Percentiles rank a stretch among this genome's conserved stretches.
phyloP scores from a whole-genome alignment of 2,888 invertebrate species.

The Andrena marginata region DNA sequence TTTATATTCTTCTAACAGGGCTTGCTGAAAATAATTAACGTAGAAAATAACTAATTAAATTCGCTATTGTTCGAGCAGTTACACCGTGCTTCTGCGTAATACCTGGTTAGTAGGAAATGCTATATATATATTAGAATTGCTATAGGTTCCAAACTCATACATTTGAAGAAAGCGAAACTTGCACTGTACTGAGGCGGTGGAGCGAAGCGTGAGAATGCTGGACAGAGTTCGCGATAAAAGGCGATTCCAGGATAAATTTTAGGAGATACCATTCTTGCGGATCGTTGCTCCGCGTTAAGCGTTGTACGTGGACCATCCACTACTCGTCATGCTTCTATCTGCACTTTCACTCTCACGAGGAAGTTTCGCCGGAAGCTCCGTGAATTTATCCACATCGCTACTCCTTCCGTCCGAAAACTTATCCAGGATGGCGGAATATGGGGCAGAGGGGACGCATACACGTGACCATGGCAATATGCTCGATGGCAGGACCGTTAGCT shows the following conservation, averaged over 20 bases:
- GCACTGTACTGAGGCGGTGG: conserved; percentile 13
- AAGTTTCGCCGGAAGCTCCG: conserved; percentile 61
- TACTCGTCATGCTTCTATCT: conserved; percentile 35
- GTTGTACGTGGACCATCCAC: conserved; percentile 32
- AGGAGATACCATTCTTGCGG: conserved; percentile 48
- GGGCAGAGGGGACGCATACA: conserved; percentile 60
- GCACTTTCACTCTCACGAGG: conserved; percentile 53
- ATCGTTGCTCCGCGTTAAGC: conserved; percentile 64
- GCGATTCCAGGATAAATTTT: conserved; percentile 59
- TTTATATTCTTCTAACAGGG: too few relatives aligned
- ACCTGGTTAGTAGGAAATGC: too few relatives aligned
- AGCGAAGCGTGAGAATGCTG: conserved; percentile 31
- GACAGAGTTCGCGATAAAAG: conserved; percentile 49
- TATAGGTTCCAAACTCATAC: not conserved
- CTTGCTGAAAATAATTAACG: too few relatives aligned
- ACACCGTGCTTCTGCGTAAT: too few relatives aligned
- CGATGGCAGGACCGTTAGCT: conserved; percentile 76
- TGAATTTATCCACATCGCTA: conserved; percentile 68
- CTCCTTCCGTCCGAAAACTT: conserved; percentile 69
- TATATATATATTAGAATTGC: too few relatives aligned
- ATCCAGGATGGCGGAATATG: conserved; percentile 56
- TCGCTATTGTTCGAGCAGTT: too few relatives aligned
- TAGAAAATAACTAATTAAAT: too few relatives aligned
- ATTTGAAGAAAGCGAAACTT: not conserved
- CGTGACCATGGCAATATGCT: conserved; percentile 75